Conservation (phyloP, 2,888 invertebrate species). For the Lochmaea capreae region DNA sequence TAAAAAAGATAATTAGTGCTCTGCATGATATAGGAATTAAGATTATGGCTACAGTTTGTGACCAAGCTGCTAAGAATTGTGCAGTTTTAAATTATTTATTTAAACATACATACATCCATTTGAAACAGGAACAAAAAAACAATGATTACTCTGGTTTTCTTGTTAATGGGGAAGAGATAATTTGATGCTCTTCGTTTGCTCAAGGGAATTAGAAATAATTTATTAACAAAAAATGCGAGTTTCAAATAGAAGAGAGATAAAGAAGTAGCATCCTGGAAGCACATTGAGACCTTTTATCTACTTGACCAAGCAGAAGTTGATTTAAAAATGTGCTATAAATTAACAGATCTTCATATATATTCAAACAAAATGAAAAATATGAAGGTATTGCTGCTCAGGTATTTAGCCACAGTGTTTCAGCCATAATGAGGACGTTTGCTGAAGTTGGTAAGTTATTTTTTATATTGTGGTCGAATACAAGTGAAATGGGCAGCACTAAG, state of each 20-base stretch:
- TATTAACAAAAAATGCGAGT: conserved; percentile 11
- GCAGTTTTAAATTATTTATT: conserved; percentile 21
- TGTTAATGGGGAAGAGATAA: conserved; percentile 8
- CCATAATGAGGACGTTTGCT: conserved; percentile 22
- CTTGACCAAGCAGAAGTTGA: conserved; percentile 3
- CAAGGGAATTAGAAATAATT: conserved; percentile 11
- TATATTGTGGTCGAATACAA: background rate
- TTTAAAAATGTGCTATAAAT: conserved; percentile 25
- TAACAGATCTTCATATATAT: conserved; percentile 27
- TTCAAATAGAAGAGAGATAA: conserved; percentile 7
- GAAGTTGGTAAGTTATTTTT: conserved; percentile 8
- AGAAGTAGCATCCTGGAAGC: conserved; percentile 20
- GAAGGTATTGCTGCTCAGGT: conserved; percentile 32
- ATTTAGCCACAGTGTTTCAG: conserved; percentile 19
- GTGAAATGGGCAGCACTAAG: background rate
- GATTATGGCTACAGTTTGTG: conserved; percentile 6
- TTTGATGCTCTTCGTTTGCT: conserved; percentile 22
- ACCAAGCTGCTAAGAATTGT: conserved; percentile 7
- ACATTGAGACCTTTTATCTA: conserved; percentile 4
- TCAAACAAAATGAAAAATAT: conserved; percentile 26
- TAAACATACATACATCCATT: conserved; percentile 16
- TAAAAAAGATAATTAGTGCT: conserved; percentile 7
- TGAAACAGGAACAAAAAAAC: background rate
- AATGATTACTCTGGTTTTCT: conserved; percentile 15
- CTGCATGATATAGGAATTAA: conserved; percentile 6